These are phyloP conservation scores for Papilio polyxenes DNA, from an alignment of 1,140 invertebrate species.

Conservation along the genomic window DNA sequence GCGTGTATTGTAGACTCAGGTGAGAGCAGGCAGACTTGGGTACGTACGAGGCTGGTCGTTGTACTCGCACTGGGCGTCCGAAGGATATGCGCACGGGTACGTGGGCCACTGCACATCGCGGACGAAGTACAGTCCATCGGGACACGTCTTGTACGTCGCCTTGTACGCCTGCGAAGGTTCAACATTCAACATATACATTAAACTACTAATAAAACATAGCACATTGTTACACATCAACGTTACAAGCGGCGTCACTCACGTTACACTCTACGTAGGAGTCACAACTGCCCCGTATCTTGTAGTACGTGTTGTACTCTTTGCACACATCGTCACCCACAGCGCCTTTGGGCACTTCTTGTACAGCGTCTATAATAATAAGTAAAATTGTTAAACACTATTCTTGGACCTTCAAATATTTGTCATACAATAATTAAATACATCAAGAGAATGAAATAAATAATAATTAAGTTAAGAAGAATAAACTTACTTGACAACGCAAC, in stretches of 20 bases:
- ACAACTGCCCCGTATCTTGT: conserved; percentile 83
- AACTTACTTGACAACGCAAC: no score
- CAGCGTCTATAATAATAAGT: neutral
- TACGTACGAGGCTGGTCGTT: conserved; percentile 85
- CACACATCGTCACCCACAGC: conserved; percentile 39
- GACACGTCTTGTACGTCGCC: conserved; percentile 79
- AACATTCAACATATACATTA: conserved; percentile 28
- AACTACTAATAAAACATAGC: neutral
- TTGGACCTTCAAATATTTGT: no score
- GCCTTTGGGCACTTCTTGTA: neutral
- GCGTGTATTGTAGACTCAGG: neutral
- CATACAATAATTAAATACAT: no score
- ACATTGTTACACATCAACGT: neutral
- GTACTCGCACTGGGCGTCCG: conserved; percentile 87
- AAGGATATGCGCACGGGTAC: conserved; percentile 91
- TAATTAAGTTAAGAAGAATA: no score
- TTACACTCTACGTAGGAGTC: conserved; percentile 84
- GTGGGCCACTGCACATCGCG: conserved; percentile 82
- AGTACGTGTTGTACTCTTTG: conserved; percentile 66
- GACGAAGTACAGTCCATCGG: conserved; percentile 91
- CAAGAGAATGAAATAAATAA: no score
- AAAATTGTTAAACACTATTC: no score
- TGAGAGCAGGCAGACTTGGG: neutral
- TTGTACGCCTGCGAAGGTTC: conserved; percentile 51
- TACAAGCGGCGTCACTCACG: conserved; percentile 47